Evolutionary conservation across 1,140 invertebrate species (phyloP), one percentile per base, ranked within the genome.

Genomic region (Psilanteris sp.): DNA sequence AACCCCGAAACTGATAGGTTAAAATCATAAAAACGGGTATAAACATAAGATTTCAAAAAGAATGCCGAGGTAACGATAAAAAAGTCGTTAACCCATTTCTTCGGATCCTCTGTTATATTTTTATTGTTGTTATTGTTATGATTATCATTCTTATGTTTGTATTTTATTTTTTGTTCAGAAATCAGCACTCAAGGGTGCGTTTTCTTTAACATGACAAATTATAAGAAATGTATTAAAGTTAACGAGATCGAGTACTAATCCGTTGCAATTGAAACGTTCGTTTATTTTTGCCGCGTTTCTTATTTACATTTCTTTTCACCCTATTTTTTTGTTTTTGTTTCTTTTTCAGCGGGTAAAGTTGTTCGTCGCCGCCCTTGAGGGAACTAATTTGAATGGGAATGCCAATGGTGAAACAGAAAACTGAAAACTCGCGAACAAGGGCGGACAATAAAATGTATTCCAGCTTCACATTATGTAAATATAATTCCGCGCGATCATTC

Each of bases 21-120:
- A 54, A 34, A 54, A 34, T 26, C 32, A 39, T 48, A 43, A 64
- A 64, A 64, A 29, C 29, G 5, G 15, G 22, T 37, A 44, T 43
- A 52, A 46, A 52, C 27, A 14, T 7, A 39, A 22, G 37, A 64
- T 50, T 39, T 62, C 24, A 34, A 50, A 62, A 61, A 14, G 29
- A 50, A 37, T 9, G 41, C 14, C 18, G 14, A 27, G 13, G 16
- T 29, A 26, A 20, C 29, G 31, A 59, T 59, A 46, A 62, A 50
- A 36, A 46, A 13, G 57, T 24, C 44, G 57, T 62, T 62, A 62
- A 62, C 57, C 57, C 57, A 62, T 62, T 62, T 62, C 13, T n/a
- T n/a, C n/a, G n/a, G n/a, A n/a, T n/a, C n/a, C n/a, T n/a, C n/a
- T n/a, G n/a, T n/a, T n/a, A n/a, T n/a, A n/a, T n/a, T n/a, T n/a